Conservation (phyloP, 2,888 invertebrate species). For the Synanthedon vespiformis region DNA sequence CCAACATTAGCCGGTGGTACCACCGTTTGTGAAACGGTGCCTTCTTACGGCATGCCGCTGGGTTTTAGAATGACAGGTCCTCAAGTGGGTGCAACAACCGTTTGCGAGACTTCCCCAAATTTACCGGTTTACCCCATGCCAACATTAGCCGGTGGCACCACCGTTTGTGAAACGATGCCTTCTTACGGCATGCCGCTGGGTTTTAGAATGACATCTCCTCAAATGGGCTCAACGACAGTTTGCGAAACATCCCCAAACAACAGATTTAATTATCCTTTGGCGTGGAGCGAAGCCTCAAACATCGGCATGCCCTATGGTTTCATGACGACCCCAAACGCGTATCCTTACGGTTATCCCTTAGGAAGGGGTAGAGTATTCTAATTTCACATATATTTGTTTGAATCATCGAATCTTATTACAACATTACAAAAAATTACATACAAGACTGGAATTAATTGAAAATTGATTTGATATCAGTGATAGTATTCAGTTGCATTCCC, state of each 20-base stretch:
- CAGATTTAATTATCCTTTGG: not conserved
- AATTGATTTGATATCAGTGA: too few species aligned
- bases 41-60: not conserved
- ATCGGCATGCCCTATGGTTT: not conserved
- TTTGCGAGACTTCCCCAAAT: constrained; percentile 4
- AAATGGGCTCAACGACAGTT: not conserved
- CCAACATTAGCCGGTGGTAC: not conserved
- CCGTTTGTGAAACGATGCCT: not conserved
- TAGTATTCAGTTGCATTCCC: too few species aligned
- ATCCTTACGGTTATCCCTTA: too few species aligned
- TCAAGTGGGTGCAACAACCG: not conserved
- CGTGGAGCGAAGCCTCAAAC: too few species aligned
- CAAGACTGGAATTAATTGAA: too few species aligned
- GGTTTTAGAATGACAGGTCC: not conserved
- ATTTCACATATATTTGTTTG: not conserved
- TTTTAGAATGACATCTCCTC: not conserved
- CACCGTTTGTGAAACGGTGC: not conserved
- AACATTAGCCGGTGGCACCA: not conserved
- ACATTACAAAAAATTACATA: too few species aligned
- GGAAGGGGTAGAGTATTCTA: not conserved
- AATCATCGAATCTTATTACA: too few species aligned
- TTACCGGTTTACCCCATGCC: not conserved
- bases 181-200: not conserved
- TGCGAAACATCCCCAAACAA: constrained; percentile 5
- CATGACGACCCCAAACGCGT: not conserved